A percentile compares a stretch with the other conserved stretches of the same genome.
Evolutionary conservation across 2,797 vertebrate genomes (phyloP).

Genomic region (Sebastes oblongus): DNA sequence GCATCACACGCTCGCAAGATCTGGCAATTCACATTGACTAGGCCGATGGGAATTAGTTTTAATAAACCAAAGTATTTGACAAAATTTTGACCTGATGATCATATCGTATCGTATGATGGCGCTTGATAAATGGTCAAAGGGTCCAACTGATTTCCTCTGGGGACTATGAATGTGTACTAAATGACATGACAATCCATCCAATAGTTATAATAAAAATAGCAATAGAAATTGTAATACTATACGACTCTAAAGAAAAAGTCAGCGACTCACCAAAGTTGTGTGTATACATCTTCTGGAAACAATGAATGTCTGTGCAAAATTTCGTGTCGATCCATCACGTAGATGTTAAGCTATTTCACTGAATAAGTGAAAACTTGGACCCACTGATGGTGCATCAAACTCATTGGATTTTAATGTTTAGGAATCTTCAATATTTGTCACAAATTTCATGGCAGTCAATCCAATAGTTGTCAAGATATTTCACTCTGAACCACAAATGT

Average conservation of each 20-base stretch:
- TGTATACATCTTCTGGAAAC: background rate
- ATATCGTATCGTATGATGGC: too few relatives aligned
- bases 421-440: background rate
- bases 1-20: too few relatives aligned
- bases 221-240: background rate
- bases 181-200: background rate
- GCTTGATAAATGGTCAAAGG: too few relatives aligned
- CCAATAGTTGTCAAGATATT: background rate
- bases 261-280: background rate
- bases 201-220: background rate
- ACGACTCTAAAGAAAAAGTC: background rate
- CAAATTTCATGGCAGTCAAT: background rate
- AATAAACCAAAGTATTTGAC: too few relatives aligned
- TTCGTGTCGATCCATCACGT: background rate
- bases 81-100: too few relatives aligned
- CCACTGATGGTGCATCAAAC: background rate
- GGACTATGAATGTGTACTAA: background rate
- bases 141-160: background rate
- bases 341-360: background rate
- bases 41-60: too few relatives aligned
- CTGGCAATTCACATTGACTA: too few relatives aligned
- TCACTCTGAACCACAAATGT: background rate
- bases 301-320: background rate
- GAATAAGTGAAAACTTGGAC: background rate
- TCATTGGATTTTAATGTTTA: background rate